Conservation (phyloP, 2,888 invertebrate genomes). For the Lampropteryx suffumata region DNA sequence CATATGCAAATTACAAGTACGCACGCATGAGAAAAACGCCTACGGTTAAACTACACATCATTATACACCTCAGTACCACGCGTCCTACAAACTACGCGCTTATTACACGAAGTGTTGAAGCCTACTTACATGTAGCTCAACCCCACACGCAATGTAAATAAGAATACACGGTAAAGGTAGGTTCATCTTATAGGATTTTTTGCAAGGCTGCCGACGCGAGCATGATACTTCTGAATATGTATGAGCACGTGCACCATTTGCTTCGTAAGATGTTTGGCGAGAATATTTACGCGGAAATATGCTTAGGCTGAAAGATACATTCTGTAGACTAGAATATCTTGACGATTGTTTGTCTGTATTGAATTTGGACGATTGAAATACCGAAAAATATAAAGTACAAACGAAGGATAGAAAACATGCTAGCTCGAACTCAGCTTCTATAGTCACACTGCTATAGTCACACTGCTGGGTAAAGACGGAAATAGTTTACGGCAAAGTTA, state of each 20-base stretch:
- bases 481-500: too few species aligned
- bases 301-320: neutral
- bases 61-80: neutral
- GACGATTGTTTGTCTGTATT: too few species aligned
- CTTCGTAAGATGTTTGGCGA: constrained; percentile 43
- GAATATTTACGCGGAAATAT: constrained; percentile 21
- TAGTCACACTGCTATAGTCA: too few species aligned
- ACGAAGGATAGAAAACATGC: too few species aligned
- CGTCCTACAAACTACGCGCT: neutral
- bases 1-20: constrained; percentile 10
- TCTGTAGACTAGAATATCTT: too few species aligned
- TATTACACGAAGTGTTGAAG: neutral
- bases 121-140: neutral
- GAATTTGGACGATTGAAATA: too few species aligned
- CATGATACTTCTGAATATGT: constrained; percentile 56
- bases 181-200: constrained; percentile 33
- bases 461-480: too few species aligned
- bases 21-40: constrained; percentile 4
- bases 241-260: constrained; percentile 56
- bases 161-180: constrained; percentile 31
- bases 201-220: constrained; percentile 27
- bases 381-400: too few species aligned
- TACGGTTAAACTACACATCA: neutral
- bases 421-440: too few species aligned
- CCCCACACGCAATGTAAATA: constrained; percentile 30